Conservation (phyloP, 2,113 vertebrate species). For the Oxyura jamaicensis region DNA sequence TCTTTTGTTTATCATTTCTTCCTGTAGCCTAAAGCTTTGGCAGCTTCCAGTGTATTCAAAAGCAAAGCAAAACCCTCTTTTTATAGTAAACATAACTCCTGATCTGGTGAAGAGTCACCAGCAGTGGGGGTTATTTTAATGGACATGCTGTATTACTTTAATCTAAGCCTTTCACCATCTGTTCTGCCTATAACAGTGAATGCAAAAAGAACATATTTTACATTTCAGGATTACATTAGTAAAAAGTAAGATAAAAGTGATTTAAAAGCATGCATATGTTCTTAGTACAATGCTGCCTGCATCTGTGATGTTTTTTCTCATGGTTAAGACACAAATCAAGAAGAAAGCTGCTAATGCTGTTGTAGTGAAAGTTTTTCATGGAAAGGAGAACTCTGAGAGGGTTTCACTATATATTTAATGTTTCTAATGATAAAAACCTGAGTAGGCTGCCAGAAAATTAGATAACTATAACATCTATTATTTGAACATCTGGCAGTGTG, state of each 20-base stretch:
- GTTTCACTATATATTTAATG: slow-evolving; percentile 62
- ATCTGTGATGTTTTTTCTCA: slow-evolving; percentile 78
- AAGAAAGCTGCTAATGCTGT: slow-evolving; percentile 71
- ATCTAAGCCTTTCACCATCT: slow-evolving; percentile 84
- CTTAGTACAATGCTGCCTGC: slow-evolving; percentile 68
- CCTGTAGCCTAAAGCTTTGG: slow-evolving; percentile 25
- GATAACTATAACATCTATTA: slow-evolving; percentile 25
- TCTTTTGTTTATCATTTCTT: slow-evolving; percentile 22
- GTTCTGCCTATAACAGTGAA: slow-evolving; percentile 79
- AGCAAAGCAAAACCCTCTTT: slow-evolving; percentile 45
- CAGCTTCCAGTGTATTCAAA: slow-evolving; percentile 40
- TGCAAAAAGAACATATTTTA: slow-evolving; percentile 80
- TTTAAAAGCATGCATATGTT: slow-evolving; percentile 85
- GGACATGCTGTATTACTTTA: slow-evolving; percentile 81
- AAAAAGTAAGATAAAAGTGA: slow-evolving; percentile 87
- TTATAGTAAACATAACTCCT: slow-evolving; percentile 68
- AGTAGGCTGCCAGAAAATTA: slow-evolving; percentile 63
- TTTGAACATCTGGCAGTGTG: slow-evolving; percentile 64
- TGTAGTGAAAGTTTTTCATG: slow-evolving; percentile 75
- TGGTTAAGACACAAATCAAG: slow-evolving; percentile 80
- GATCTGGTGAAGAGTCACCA: slow-evolving; percentile 67
- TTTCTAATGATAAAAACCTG: slow-evolving; percentile 72
- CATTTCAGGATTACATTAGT: slow-evolving; percentile 85
- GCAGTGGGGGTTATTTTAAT: slow-evolving; percentile 80
- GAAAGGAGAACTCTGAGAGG: slow-evolving; percentile 65